Conservation (phyloP, 2,113 vertebrate genomes). For the Accipiter virgatus region DNA sequence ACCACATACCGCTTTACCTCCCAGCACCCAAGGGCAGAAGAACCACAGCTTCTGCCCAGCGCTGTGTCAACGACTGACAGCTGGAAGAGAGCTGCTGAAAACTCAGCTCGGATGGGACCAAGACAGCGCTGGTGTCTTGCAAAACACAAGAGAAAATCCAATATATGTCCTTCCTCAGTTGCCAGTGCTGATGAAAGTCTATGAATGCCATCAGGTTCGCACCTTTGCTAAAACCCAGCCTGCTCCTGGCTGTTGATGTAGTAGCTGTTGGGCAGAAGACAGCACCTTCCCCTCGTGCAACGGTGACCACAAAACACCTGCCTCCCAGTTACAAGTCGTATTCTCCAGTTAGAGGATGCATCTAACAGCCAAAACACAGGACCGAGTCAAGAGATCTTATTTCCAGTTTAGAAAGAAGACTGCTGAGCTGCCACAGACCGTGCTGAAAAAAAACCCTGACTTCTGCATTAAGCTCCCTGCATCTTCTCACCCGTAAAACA, state of each 20-base stretch:
- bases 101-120: neutral
- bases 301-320: neutral
- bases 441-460: neutral
- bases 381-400: neutral
- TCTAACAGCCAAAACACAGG: neutral
- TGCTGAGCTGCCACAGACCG: neutral
- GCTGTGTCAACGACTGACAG: rapidly evolving
- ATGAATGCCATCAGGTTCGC: neutral
- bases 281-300: neutral
- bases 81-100: neutral
- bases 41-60: neutral
- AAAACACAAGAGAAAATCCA: neutral
- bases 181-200: neutral
- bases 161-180: neutral
- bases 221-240: neutral
- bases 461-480: neutral
- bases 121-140: neutral
- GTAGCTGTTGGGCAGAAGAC: neutral
- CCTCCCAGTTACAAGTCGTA: rapidly evolving
- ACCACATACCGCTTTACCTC: neutral
- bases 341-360: neutral
- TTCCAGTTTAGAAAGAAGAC: neutral
- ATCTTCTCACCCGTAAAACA: neutral
- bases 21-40: neutral
- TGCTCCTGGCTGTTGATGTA: neutral